Percentiles rank a stretch among this genome's conserved stretches.
Evolutionary conservation across 1,140 invertebrate genomes (phyloP).

Genomic region (Trachymyrmex septentrionalis): DNA sequence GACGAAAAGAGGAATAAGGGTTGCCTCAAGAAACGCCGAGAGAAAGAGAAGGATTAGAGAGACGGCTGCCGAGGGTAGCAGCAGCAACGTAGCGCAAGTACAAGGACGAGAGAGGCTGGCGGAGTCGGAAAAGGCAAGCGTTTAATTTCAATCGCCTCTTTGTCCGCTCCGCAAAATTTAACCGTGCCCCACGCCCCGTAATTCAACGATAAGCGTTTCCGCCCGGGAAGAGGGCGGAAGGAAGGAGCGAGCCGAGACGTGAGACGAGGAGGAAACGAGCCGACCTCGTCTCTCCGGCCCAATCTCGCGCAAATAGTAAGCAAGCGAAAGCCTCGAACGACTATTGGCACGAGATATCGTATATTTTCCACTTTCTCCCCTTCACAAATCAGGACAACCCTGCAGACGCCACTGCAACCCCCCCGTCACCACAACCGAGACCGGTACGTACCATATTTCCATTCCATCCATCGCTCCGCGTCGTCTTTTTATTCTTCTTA

Average conservation of each 20-base stretch:
- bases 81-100: constrained; percentile 34
- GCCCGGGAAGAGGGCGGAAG: background rate
- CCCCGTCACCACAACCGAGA: constrained; percentile 5
- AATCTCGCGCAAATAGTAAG: constrained; percentile 72
- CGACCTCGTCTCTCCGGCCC: constrained; percentile 23
- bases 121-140: constrained; percentile 70
- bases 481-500: constrained; percentile 34
- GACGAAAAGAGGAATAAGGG: constrained; percentile 60
- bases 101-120: constrained; percentile 47
- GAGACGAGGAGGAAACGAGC: constrained; percentile 50
- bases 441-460: background rate
- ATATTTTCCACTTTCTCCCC: constrained; percentile 45
- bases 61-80: background rate
- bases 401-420: constrained; percentile 28
- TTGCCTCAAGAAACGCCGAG: constrained; percentile 17
- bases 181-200: constrained; percentile 65
- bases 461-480: constrained; percentile 54
- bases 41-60: background rate
- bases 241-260: background rate
- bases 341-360: constrained; percentile 67
- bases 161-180: constrained; percentile 76
- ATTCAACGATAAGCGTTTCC: constrained; percentile 73
- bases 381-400: no score
- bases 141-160: constrained; percentile 80
- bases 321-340: constrained; percentile 62